These are phyloP conservation scores for Rhyacophila evoluta DNA, from an alignment of 2,888 invertebrate genomes.

Conservation along the genomic window DNA sequence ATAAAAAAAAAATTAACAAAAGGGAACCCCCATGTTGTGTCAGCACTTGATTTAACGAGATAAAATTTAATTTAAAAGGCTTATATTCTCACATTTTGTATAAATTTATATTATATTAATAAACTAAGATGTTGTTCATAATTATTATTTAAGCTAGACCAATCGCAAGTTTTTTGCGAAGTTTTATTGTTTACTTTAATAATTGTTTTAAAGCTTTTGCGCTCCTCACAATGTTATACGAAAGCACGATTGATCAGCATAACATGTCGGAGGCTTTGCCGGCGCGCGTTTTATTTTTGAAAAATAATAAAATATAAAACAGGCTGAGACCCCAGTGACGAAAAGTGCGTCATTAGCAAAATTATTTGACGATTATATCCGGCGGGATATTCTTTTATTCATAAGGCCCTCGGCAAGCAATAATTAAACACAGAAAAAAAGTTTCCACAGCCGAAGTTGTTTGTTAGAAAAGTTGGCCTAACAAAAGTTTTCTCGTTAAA, in stretches of 20 bases:
- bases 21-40: no score
- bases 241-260: neutral
- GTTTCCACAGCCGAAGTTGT: constrained; percentile 36
- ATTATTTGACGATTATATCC: constrained; percentile 22
- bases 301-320: neutral
- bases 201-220: no score
- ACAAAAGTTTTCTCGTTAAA: constrained; percentile 54
- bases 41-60: no score
- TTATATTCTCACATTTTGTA: no score
- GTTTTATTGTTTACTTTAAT: no score
- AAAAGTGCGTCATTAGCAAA: constrained; percentile 11
- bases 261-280: neutral
- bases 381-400: constrained; percentile 32
- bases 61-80: no score
- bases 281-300: neutral
- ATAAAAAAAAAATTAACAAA: no score
- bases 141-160: no score
- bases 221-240: no score
- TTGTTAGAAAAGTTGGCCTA: constrained; percentile 46
- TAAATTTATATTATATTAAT: no score
- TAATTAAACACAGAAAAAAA: constrained; percentile 44
- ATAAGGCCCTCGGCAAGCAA: constrained; percentile 37
- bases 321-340: neutral
- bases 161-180: no score
- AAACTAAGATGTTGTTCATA: no score